These are phyloP conservation scores for Drosophila fulvimacula DNA, from an alignment of 2,888 invertebrate genomes.

Conservation along the genomic window DNA sequence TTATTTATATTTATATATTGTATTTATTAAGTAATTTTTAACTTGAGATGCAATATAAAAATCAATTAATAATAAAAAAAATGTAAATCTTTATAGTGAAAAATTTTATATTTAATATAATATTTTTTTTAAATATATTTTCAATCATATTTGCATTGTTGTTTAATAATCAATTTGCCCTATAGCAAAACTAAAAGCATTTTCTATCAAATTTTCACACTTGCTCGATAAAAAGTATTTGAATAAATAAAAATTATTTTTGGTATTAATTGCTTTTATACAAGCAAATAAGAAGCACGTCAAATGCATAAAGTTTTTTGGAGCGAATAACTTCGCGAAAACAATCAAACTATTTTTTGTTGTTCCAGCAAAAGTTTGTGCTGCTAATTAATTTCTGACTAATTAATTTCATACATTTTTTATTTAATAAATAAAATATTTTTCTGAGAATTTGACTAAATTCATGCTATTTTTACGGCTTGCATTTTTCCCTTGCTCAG, in stretches of 20 bases:
- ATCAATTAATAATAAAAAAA: no score
- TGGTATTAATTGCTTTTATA: background rate
- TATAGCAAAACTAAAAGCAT: no score
- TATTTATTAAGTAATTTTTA: no score
- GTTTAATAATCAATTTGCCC: no score
- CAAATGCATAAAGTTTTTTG: background rate
- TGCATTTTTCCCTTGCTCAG: background rate
- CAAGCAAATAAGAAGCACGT: background rate
- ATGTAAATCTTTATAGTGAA: no score
- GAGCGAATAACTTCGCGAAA: background rate
- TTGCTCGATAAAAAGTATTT: background rate
- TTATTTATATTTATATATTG: background rate
- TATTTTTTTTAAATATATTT: no score
- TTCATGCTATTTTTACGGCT: slow-evolving; percentile 1
- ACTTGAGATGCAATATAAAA: no score
- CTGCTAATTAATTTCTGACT: background rate
- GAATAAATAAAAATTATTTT: background rate
- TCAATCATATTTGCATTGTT: no score
- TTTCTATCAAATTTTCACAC: background rate
- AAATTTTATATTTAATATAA: no score
- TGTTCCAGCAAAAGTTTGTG: background rate
- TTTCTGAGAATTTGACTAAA: no score
- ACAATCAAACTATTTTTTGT: background rate
- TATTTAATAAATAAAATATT: background rate
- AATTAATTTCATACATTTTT: background rate